Base-by-base conservation (phyloP, 2,888 invertebrate genomes). In the Silvanus unidentatus region DNA sequence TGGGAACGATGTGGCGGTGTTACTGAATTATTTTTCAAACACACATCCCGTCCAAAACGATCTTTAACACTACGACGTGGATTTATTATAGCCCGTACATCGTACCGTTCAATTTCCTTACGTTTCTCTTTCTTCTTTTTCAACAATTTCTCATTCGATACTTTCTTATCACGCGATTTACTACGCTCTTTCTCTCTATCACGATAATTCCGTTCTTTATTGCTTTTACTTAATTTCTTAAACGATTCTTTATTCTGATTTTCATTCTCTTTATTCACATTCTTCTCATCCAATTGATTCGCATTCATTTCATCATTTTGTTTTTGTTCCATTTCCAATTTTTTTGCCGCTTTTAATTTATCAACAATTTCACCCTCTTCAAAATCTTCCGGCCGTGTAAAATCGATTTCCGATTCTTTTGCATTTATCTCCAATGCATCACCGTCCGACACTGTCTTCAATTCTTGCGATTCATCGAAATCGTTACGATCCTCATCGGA, bases 51-150 rank as follows among this genome's bases (percentile, higher is more conserved):
- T 0, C 89, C 89, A 70, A 88, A 89, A 40, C 84, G 80, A 69
- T 89, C 88, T 69, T 84, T 87, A 11, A 63, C n/a, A n/a, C n/a
- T 47, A 2, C 65, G 51, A 43, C 79, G 74, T 0, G 82, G 79
- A 56, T 82, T 81, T 50, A 91, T 84, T 29, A 91, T 73, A 49
- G 84, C 82, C 32, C 91, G 77, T 8, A 91, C 90, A 73, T 90
- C 85, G 67, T 92, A 92, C 2, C 91, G 77, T 59, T 86, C 86
- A 40, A 92, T 72, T 61, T 91, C 90, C 62, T 87, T 84, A 43
- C 79, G 77, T 50, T 75, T 76, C 54, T 74, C 76, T 46, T 73
- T 67, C 53, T 68, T 16, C 6, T 16, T 37, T 10, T 37, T 15
- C 14, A 9, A 5, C 9, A 8, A 6, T 10, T 39, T 47, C 16